Evolutionary conservation across 2,888 invertebrate species (phyloP).

Genomic region (Synanthedon formicaeformis): DNA sequence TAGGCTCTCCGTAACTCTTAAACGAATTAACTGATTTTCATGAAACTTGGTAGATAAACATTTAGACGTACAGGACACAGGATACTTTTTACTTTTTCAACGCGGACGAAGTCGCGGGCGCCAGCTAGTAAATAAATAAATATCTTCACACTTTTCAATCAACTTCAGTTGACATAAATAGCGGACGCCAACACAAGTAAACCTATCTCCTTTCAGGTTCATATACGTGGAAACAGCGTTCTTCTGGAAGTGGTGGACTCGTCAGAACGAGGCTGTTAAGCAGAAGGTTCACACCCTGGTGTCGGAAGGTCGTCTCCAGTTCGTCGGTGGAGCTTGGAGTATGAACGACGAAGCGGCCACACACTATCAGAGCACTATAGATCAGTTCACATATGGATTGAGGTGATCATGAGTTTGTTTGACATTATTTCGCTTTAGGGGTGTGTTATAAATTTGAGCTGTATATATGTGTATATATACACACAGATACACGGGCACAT

Average conservation of each 20-base stretch:
- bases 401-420: constrained; percentile 32
- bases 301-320: constrained; percentile 78
- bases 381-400: constrained; percentile 82
- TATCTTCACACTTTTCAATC: no score
- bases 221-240: constrained; percentile 91
- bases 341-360: constrained; percentile 85
- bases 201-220: constrained; percentile 67
- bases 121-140: no score
- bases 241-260: constrained; percentile 87
- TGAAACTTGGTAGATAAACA: no score
- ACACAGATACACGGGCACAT: no score
- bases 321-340: constrained; percentile 84
- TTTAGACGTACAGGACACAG: no score
- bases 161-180: no score
- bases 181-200: no score
- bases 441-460: no score
- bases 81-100: no score
- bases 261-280: constrained; percentile 72
- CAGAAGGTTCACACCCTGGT: constrained; percentile 75
- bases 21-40: no score
- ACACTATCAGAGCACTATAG: constrained; percentile 79
- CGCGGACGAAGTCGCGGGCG: no score
- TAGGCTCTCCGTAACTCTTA: no score
- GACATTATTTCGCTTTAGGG: background rate
- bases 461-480: background rate